These are phyloP conservation scores for Mormyrops attenuatus DNA, from an alignment of 2,797 vertebrate genomes.

Conservation along the genomic window DNA sequence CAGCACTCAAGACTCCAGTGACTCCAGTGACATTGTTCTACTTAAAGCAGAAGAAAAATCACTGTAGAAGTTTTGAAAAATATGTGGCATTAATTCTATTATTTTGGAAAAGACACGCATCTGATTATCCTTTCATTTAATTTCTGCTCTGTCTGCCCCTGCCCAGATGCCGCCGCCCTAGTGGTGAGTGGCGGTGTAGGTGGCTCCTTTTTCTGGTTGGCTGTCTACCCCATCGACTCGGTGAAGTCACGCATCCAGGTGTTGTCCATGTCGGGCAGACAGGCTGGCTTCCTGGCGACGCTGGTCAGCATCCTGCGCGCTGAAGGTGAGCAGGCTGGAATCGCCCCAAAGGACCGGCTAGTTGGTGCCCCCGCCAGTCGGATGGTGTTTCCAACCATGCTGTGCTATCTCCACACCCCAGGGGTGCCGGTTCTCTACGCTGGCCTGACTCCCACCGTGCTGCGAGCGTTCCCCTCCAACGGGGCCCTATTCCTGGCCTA, in stretches of 20 bases:
- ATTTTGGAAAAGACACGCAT: not conserved
- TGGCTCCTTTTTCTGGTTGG: constrained; percentile 70
- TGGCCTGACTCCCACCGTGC: constrained; percentile 41
- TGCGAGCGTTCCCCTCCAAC: constrained; percentile 31
- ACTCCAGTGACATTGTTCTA: not conserved
- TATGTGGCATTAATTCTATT: not conserved
- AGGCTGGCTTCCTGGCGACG: constrained; percentile 65
- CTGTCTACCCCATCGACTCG: constrained; percentile 74
- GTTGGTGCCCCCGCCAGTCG: not conserved
- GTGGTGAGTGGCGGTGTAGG: constrained; percentile 74
- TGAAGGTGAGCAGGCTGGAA: constrained; percentile 56
- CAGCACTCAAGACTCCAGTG: not conserved
- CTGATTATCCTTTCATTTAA: not conserved
- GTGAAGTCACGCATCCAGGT: constrained; percentile 79
- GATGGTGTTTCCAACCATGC: not conserved
- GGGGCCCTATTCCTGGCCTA: constrained; percentile 38
- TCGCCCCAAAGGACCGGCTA: not conserved
- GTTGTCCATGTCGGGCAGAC: constrained; percentile 72
- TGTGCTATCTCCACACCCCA: constrained; percentile 13
- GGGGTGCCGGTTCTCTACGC: constrained; percentile 40
- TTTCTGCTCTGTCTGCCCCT: not conserved
- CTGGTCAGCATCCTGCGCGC: constrained; percentile 57
- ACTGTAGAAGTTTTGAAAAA: not conserved
- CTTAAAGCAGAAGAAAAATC: not conserved
- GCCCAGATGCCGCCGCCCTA: constrained; percentile 61